Evolutionary conservation across 2,113 vertebrate genomes (phyloP).

Genomic region (Myiopsitta monachus): DNA sequence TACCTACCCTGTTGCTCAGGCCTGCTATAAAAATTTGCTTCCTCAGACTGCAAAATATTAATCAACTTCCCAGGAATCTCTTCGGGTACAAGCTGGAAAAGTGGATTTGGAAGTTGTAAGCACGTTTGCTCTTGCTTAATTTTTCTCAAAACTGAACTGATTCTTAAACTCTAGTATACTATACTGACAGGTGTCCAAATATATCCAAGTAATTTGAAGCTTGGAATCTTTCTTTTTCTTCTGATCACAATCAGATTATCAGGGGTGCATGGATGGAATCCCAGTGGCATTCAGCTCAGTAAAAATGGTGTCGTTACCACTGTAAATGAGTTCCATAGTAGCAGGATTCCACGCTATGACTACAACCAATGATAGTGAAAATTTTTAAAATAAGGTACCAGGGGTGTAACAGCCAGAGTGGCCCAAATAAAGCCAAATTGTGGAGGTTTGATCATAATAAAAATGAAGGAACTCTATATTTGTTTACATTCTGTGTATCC

Average conservation of each 20-base stretch:
- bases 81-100: background rate
- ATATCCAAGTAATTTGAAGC: background rate
- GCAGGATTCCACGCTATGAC: background rate
- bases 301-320: background rate
- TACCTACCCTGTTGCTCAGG: slow-evolving; percentile 8
- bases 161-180: background rate
- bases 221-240: background rate
- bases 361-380: background rate
- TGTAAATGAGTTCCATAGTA: background rate
- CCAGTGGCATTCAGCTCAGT: background rate
- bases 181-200: background rate
- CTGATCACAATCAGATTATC: background rate
- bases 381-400: background rate
- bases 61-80: slow-evolving; percentile 29
- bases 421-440: background rate
- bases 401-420: background rate
- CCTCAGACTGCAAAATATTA: slow-evolving; percentile 17
- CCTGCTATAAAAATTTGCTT: slow-evolving; percentile 26
- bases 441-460: background rate
- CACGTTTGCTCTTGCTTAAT: background rate
- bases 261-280: background rate
- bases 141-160: background rate
- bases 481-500: background rate
- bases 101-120: background rate
- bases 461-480: background rate